Evolutionary conservation across 2,797 vertebrate species (phyloP).

Genomic region (Schizopygopsis pylzovi): DNA sequence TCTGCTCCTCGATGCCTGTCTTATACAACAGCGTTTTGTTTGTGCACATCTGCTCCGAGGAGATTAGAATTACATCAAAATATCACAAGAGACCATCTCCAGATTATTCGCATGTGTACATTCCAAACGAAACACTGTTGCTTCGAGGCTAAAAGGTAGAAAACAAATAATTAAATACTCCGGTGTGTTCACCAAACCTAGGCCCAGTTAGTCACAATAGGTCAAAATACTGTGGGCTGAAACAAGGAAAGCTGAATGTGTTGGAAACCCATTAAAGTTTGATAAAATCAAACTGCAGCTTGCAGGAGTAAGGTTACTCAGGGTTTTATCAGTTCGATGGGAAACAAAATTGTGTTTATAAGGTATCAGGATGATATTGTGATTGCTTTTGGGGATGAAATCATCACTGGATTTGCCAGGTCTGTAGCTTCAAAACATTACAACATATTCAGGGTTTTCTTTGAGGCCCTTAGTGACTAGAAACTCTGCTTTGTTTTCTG

Average conservation of each 20-base stretch:
- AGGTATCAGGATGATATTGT: constrained; percentile 19
- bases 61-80: constrained; percentile 47
- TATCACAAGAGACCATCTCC: constrained; percentile 47
- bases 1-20: constrained; percentile 18
- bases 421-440: background rate
- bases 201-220: constrained; percentile 4
- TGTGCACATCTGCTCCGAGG: constrained; percentile 42
- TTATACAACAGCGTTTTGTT: constrained; percentile 42
- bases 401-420: constrained; percentile 4
- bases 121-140: constrained; percentile 23
- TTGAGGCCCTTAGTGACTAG: background rate
- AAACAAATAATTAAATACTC: background rate
- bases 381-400: constrained; percentile 2
- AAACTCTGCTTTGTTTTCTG: background rate
- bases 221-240: constrained; percentile 23
- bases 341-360: constrained; percentile 24
- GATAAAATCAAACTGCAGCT: constrained; percentile 15
- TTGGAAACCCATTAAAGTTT: constrained; percentile 13
- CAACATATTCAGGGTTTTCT: background rate
- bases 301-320: constrained; percentile 9
- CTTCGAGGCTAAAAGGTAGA: constrained; percentile 15
- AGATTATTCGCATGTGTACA: constrained; percentile 28
- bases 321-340: constrained; percentile 13
- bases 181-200: background rate
- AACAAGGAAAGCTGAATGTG: background rate